These are phyloP conservation scores for Colletes collaris DNA, from an alignment of 2,888 invertebrate species.

Conservation along the genomic window DNA sequence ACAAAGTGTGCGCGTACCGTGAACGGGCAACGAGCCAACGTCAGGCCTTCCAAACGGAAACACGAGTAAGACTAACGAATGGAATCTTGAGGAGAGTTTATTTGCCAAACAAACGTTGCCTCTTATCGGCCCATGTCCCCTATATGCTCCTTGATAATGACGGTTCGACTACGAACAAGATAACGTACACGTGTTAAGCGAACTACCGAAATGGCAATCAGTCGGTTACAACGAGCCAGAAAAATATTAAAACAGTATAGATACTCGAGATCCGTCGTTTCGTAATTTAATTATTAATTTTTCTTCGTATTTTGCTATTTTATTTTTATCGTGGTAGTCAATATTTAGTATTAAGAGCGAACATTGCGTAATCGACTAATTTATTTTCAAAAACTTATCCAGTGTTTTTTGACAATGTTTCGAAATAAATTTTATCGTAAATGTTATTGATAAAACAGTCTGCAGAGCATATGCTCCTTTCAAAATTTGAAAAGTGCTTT, in stretches of 20 bases:
- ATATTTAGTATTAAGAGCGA: no score
- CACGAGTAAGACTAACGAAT: slow-evolving; percentile 54
- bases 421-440: no score
- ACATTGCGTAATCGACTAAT: no score
- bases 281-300: background rate
- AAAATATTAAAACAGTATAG: background rate
- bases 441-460: no score
- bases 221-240: background rate
- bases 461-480: no score
- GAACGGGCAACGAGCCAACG: slow-evolving; percentile 16
- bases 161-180: slow-evolving; percentile 57
- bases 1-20: slow-evolving; percentile 23
- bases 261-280: background rate
- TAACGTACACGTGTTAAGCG: slow-evolving; percentile 45
- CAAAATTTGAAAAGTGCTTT: no score
- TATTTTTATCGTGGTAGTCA: no score
- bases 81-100: slow-evolving; percentile 38
- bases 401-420: no score
- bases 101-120: slow-evolving; percentile 44
- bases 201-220: slow-evolving; percentile 2
- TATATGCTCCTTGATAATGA: slow-evolving; percentile 54
- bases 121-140: slow-evolving; percentile 58
- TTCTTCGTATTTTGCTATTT: no score
- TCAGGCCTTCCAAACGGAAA: slow-evolving; percentile 40
- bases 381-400: no score